Conservation (phyloP, 2,113 vertebrate species). For the Channa argus region DNA sequence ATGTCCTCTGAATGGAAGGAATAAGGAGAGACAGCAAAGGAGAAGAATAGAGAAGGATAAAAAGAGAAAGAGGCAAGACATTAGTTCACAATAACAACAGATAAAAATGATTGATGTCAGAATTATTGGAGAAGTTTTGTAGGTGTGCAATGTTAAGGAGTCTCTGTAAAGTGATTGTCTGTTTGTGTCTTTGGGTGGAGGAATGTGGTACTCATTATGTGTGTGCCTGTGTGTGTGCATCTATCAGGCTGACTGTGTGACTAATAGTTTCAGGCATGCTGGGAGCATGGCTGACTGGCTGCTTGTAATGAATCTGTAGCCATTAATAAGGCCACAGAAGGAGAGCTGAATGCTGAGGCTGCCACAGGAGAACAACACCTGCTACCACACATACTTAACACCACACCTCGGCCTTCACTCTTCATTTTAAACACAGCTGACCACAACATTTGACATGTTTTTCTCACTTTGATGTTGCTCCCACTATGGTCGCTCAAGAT, state of each 20-base stretch:
- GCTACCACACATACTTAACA: constrained; percentile 46
- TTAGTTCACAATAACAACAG: not conserved
- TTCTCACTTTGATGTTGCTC: constrained; percentile 17
- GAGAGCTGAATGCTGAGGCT: constrained; percentile 48
- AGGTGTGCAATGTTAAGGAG: no score
- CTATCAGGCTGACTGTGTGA: constrained; percentile 59
- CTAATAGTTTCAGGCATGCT: constrained; percentile 56
- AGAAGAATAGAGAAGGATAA: constrained; percentile 5
- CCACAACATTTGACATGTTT: constrained; percentile 30
- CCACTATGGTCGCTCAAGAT: not conserved
- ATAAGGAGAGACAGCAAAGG: constrained; percentile 1
- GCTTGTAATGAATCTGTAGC: constrained; percentile 66
- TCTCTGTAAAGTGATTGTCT: no score
- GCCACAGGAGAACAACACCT: constrained; percentile 57
- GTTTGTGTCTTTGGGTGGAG: no score
- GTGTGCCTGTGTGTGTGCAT: constrained; percentile 29
- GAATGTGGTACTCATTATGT: no score
- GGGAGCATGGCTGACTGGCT: constrained; percentile 68
- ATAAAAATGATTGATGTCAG: not conserved
- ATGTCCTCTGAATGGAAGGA: constrained; percentile 80
- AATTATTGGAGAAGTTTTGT: not conserved
- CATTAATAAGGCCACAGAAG: constrained; percentile 75
- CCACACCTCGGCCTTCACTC: constrained; percentile 37
- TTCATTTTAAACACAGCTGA: constrained; percentile 40
- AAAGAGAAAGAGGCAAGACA: constrained; percentile 16